Evolutionary conservation across 2,797 vertebrate species (phyloP), one percentile per base, ranked within the genome.

Genomic region (Thunnus albacares): DNA sequence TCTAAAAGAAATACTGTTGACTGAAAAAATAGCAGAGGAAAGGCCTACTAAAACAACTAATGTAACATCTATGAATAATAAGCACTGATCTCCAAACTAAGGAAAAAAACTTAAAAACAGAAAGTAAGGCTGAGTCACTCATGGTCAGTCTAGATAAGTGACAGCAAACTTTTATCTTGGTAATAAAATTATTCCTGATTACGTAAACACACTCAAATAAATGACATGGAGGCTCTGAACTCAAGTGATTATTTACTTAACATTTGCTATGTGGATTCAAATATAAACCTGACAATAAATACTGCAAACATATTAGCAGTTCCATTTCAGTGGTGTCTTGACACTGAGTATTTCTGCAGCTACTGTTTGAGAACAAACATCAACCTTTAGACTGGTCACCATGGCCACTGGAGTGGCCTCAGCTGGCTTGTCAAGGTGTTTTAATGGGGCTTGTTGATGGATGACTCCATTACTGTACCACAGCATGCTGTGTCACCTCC

Each of bases 401-500:
- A 90, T 91, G 84, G 84, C 78, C 92, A 90, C 92, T 86, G 75
- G 69, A 88, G 81, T 82, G 85, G 90, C 88, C 94, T 93, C 91
- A 90, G 91, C 91, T 91, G 90, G 92, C 86, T 88, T 94, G 92
- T 93, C 92, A 89, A 84, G 82, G 87, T 93, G 93, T 91, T 94
- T 91, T 93, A 93, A 92, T 93, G 90, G 90, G 63, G 77, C 81
- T 76, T 69, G 88, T 89, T 95, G 94, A 96, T 94, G 87, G 90
- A 95, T 95, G 92, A 92, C 87, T 93, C 93, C 86, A 94, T 95
- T 95, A 94, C 91, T 93, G 89, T 91, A 94, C 82, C 75, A 22
- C 87, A 82, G 77, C 88, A 77, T 94, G 93, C 93, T 92, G 92
- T 90, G 92, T 93, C 92, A 94, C 93, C 86, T 90, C 92, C 91